phyloP scores from a whole-genome alignment of 2,888 invertebrate species.

The Rhyacophila evoluta region DNA sequence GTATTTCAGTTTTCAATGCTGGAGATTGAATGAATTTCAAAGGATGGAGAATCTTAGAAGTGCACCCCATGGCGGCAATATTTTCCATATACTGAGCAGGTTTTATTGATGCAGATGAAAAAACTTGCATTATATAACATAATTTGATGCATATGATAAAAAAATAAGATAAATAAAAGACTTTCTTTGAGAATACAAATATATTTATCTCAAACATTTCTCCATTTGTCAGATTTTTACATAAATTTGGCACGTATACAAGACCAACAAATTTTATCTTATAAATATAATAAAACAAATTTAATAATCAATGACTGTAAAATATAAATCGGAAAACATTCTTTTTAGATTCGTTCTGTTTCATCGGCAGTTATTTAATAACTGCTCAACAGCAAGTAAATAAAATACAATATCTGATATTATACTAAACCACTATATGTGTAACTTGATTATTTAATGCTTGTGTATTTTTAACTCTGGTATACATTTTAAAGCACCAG shows the following conservation, averaged over 20 bases:
- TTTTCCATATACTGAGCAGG: too few relatives aligned
- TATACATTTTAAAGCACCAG: conserved; percentile 31
- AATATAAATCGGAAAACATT: not conserved
- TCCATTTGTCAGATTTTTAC: conserved; percentile 39
- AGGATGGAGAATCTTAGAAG: too few relatives aligned
- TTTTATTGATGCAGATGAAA: too few relatives aligned
- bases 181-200: not conserved
- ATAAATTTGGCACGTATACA: conserved; percentile 54
- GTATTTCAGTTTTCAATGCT: too few relatives aligned
- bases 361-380: not conserved
- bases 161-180: not conserved
- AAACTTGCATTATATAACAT: too few relatives aligned
- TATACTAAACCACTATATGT: not conserved
- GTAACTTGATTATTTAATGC: not conserved
- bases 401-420: not conserved
- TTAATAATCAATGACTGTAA: conserved; percentile 27
- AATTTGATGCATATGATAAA: too few relatives aligned
- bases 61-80: too few relatives aligned
- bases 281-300: conserved; percentile 26
- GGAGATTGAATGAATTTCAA: too few relatives aligned
- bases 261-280: conserved; percentile 46
- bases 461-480: not conserved
- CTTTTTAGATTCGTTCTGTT: conserved; percentile 6
- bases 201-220: conserved; percentile 22
- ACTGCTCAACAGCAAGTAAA: not conserved